phyloP scores from a whole-genome alignment of 2,797 vertebrate species.

The Aulostomus chinensis region DNA sequence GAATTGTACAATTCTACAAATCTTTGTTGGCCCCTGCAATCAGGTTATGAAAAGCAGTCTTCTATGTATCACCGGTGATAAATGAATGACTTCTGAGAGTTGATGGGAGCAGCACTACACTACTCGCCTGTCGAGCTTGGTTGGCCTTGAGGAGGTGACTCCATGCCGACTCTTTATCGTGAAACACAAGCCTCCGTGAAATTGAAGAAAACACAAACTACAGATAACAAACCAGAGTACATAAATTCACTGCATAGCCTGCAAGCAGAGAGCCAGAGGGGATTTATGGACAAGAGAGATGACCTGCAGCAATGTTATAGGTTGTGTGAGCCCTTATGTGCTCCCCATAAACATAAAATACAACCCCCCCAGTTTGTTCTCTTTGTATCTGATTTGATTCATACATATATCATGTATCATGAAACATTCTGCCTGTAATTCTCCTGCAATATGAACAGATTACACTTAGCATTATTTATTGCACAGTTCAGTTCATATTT shows the following conservation, averaged over 20 bases:
- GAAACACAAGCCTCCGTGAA: constrained; percentile 55
- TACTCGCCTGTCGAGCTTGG: constrained; percentile 24
- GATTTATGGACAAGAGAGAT: constrained; percentile 58
- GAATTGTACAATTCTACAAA: no score
- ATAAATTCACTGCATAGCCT: constrained; percentile 28
- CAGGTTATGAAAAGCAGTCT: background rate
- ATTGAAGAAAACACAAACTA: constrained; percentile 55
- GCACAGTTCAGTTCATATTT: no score
- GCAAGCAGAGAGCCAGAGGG: constrained; percentile 37
- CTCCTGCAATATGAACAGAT: no score
- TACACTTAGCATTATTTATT: no score
- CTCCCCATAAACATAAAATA: constrained; percentile 30
- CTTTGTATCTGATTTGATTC: no score
- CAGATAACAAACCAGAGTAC: constrained; percentile 49
- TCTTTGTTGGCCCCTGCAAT: constrained; percentile 22
- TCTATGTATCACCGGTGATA: constrained; percentile 1
- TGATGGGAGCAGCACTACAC: constrained; percentile 9
- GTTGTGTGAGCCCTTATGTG: constrained; percentile 49
- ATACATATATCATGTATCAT: no score
- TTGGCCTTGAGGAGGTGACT: constrained; percentile 39
- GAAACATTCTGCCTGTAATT: no score
- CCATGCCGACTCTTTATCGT: constrained; percentile 47
- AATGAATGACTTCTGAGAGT: background rate
- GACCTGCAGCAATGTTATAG: constrained; percentile 40
- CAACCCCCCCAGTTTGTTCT: constrained; percentile 22